Conservation (phyloP, 1,140 invertebrate genomes). For the Drosophila santomea region DNA sequence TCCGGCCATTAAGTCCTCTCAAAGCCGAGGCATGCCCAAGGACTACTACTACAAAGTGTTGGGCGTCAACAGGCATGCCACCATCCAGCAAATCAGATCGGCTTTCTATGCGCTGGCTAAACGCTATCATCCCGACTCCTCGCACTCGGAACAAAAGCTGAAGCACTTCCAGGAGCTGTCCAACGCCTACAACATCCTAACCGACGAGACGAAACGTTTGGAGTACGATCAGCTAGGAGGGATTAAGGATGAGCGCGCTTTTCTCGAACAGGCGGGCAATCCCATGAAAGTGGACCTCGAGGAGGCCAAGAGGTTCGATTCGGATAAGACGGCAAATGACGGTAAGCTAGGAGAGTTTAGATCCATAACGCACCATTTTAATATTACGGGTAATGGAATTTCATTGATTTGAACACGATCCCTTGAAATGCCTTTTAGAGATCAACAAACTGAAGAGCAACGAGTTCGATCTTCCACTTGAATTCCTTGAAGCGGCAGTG, state of each 20-base stretch:
- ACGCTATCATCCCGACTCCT: conserved; percentile 90
- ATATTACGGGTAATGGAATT: too few species aligned
- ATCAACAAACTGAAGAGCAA: conserved; percentile 49
- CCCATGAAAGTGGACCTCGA: conserved; percentile 46
- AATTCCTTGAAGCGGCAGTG: conserved; percentile 67
- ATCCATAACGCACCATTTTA: too few species aligned
- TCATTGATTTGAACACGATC: neutral
- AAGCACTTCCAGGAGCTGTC: conserved; percentile 94
- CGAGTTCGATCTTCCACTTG: conserved; percentile 53
- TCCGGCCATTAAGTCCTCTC: conserved; percentile 23
- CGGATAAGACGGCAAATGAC: conserved; percentile 14
- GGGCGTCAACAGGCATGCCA: conserved; percentile 90
- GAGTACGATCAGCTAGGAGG: conserved; percentile 88
- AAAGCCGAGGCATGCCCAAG: conserved; percentile 85
- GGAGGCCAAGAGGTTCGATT: conserved; percentile 6
- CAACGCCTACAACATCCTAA: conserved; percentile 94
- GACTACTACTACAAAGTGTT: conserved; percentile 96
- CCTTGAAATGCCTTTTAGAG: conserved; percentile 27
- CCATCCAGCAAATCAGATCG: conserved; percentile 92
- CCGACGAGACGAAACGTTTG: conserved; percentile 91
- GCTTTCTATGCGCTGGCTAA: conserved; percentile 92
- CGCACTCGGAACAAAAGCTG: conserved; percentile 88
- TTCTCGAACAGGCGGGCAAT: conserved; percentile 65
- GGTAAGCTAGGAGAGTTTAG: conserved; percentile 22
- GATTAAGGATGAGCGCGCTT: conserved; percentile 65